Evolutionary conservation across 2,113 vertebrate species (phyloP).

Genomic region (Syngnathus typhle): DNA sequence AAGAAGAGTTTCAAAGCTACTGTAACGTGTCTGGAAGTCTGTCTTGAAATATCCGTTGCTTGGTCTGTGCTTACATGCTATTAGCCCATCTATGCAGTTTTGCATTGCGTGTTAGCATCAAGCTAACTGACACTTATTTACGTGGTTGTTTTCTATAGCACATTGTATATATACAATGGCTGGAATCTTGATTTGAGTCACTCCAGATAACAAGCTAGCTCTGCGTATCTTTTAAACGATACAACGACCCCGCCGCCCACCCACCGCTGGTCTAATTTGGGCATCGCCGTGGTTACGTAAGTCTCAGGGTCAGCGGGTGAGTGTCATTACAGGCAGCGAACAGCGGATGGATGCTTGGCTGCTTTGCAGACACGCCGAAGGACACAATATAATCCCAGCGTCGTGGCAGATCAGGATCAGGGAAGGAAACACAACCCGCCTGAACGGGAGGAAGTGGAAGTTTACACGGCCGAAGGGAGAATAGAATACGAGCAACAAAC

Average conservation of each 20-base stretch:
- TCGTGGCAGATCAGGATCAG: constrained; percentile 34
- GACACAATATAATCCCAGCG: constrained; percentile 26
- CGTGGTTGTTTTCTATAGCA: no score
- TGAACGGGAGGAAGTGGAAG: constrained; percentile 52
- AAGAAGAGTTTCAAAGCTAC: no score
- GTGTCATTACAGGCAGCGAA: constrained; percentile 38
- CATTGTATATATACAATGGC: no score
- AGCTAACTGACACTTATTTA: no score
- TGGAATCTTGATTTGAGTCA: no score
- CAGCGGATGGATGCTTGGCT: constrained; percentile 42
- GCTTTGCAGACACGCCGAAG: constrained; percentile 17
- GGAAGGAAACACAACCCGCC: constrained; percentile 40
- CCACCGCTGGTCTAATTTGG: constrained; percentile 56
- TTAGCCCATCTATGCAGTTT: no score
- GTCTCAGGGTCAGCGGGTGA: constrained; percentile 65
- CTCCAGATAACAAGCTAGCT: no score
- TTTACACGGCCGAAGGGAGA: constrained; percentile 38
- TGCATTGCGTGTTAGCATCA: no score
- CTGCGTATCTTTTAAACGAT: no score
- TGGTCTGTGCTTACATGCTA: no score
- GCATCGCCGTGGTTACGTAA: constrained; percentile 68
- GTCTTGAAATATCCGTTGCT: no score
- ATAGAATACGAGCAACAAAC: constrained; percentile 25
- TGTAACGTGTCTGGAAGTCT: no score
- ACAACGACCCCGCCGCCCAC: neutral